A percentile compares a stretch with the other conserved stretches of the same genome.
phyloP scores from a whole-genome alignment of 2,888 invertebrate species.

The Lasius fuliginosus region DNA sequence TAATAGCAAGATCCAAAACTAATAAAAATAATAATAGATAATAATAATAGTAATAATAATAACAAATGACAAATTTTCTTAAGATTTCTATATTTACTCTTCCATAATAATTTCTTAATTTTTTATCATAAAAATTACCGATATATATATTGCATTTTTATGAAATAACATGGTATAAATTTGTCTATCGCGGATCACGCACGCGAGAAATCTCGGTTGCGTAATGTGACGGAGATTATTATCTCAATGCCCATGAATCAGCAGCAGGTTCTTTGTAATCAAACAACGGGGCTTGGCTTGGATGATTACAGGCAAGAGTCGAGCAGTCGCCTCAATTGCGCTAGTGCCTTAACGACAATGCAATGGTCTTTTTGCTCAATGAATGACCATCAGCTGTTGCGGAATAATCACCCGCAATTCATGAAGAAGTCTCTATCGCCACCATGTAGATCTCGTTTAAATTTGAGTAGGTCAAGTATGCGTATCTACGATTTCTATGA shows the following conservation, averaged over 20 bases:
- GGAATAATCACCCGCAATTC: constrained; percentile 74
- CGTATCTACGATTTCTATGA: neutral
- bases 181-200: constrained; percentile 17
- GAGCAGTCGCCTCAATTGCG: constrained; percentile 64
- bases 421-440: constrained; percentile 71
- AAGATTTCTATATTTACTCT: neutral
- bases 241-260: constrained; percentile 67
- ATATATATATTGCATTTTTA: neutral
- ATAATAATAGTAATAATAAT: neutral
- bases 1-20: neutral
- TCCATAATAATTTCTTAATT: neutral
- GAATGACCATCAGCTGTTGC: constrained; percentile 69
- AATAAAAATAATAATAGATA: neutral
- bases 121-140: neutral
- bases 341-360: constrained; percentile 73
- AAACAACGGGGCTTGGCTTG: constrained; percentile 62
- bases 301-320: constrained; percentile 70
- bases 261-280: constrained; percentile 69
- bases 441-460: constrained; percentile 52
- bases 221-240: constrained; percentile 59
- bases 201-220: constrained; percentile 26
- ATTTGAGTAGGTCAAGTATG: neutral
- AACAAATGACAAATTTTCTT: neutral
- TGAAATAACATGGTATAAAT: constrained; percentile 13
- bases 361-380: constrained; percentile 75